phyloP scores from a whole-genome alignment of 30 jellyfish, hydroid and myxozoan species.

The Cassiopea andromeda region DNA sequence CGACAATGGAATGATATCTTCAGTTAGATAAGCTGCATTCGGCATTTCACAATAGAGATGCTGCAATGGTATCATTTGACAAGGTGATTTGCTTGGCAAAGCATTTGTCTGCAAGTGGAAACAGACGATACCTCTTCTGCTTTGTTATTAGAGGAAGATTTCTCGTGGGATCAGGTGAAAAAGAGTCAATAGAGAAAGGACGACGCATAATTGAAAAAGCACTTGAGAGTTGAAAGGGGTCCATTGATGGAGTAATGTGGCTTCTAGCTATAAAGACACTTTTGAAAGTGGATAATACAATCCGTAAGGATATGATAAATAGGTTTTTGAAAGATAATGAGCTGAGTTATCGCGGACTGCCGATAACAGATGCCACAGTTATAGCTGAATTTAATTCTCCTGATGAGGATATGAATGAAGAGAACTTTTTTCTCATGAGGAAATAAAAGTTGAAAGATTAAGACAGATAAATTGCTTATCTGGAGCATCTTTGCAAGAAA shows the following conservation, averaged over 20 bases:
- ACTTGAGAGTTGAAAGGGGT: background rate
- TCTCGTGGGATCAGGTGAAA: background rate
- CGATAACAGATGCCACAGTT: background rate
- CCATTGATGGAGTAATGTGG: background rate
- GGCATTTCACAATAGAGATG: background rate
- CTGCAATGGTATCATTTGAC: background rate
- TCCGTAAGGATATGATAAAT: too few relatives aligned
- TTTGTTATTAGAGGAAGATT: conserved; percentile 21
- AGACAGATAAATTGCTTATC: background rate
- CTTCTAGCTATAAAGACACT: background rate
- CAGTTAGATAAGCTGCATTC: conserved; percentile 7
- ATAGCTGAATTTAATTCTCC: background rate
- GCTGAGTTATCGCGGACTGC: too few relatives aligned
- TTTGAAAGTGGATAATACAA: background rate
- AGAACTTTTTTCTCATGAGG: background rate
- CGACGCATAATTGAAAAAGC: background rate
- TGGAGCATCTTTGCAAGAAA: background rate
- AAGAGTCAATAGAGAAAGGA: background rate
- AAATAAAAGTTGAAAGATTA: background rate
- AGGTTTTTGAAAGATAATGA: too few relatives aligned
- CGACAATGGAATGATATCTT: conserved; percentile 13
- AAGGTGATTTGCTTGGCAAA: background rate
- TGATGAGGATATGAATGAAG: background rate
- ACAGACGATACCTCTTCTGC: background rate
- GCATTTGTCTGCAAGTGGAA: background rate